Evolutionary conservation across 2,797 vertebrate species (phyloP).

Genomic region (Sebastes nivosus): DNA sequence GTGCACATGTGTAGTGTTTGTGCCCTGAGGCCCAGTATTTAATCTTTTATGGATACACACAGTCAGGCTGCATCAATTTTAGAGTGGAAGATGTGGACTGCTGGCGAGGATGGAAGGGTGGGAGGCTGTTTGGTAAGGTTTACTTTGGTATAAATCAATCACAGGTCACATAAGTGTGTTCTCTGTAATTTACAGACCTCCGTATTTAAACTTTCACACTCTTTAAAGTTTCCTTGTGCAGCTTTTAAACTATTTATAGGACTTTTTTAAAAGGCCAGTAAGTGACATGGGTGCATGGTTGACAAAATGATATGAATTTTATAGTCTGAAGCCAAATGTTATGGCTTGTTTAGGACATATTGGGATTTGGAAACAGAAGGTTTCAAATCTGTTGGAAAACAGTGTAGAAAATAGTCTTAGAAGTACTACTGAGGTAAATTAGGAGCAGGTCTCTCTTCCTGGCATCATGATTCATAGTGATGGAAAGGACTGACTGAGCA

Average conservation of each 20-base stretch:
- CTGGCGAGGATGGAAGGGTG: background rate
- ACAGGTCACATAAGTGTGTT: background rate
- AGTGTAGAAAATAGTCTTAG: background rate
- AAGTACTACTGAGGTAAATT: background rate
- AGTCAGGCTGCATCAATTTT: background rate
- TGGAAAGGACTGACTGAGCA: background rate
- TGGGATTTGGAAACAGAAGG: background rate
- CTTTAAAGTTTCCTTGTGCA: background rate
- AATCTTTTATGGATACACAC: background rate
- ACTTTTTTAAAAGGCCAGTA: background rate
- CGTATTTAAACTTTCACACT: background rate
- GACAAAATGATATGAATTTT: background rate
- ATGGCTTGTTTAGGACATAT: background rate
- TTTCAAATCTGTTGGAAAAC: background rate
- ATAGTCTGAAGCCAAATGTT: background rate
- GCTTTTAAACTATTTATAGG: background rate
- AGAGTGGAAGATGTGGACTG: background rate
- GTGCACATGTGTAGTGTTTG: no score
- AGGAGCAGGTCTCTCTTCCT: background rate
- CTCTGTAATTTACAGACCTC: background rate
- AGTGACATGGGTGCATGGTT: background rate
- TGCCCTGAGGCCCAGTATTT: background rate
- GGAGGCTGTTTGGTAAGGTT: background rate
- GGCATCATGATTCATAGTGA: constrained; percentile 10
- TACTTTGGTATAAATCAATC: background rate